Conservation (phyloP, 2,888 invertebrate species). For the Euzetes globulus region DNA sequence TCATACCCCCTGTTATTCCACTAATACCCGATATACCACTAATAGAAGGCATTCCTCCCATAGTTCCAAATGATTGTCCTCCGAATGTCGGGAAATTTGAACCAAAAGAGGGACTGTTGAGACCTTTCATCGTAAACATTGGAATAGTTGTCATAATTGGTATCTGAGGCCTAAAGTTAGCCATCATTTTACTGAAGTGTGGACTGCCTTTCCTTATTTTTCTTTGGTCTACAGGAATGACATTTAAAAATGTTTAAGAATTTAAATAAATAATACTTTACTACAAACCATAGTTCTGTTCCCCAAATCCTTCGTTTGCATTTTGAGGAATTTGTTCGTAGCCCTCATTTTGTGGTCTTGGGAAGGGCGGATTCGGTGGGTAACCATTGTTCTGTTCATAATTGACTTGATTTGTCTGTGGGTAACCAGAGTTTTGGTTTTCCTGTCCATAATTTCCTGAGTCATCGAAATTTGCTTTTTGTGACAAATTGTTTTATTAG, state of each 20-base stretch:
- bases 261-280: not conserved
- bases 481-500: not conserved
- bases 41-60: not conserved
- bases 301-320: not conserved
- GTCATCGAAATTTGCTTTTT: not conserved
- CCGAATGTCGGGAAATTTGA: slow-evolving; percentile 7
- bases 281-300: not conserved
- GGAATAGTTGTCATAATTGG: slow-evolving; percentile 15
- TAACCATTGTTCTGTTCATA: slow-evolving; percentile 11
- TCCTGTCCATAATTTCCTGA: slow-evolving; percentile 10
- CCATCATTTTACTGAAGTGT: slow-evolving; percentile 21
- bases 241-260: not conserved
- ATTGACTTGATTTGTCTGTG: slow-evolving; percentile 13
- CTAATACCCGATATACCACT: not conserved
- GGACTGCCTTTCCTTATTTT: not conserved
- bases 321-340: not conserved
- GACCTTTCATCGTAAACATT: slow-evolving; percentile 11
- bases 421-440: slow-evolving; percentile 12
- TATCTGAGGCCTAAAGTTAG: slow-evolving; percentile 7
- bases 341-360: not conserved
- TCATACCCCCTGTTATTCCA: slow-evolving; percentile 1
- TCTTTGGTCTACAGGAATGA: not conserved
- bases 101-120: not conserved
- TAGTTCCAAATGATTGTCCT: not conserved
- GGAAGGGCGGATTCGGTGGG: not conserved